Conservation (phyloP, 2,888 invertebrate genomes). For the Choristoneura rosaceana region DNA sequence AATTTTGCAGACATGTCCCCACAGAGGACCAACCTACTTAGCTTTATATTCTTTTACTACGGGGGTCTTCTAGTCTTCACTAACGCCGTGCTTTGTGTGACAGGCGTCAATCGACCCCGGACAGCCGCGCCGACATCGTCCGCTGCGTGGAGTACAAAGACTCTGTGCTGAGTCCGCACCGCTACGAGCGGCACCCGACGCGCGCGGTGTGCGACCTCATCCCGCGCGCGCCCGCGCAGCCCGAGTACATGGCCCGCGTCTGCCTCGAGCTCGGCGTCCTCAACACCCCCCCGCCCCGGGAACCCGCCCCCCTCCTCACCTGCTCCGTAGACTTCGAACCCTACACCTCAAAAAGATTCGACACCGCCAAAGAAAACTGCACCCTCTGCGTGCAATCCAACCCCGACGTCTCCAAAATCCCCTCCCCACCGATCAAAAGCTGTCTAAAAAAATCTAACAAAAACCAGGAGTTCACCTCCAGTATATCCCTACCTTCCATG, state of each 20-base stretch:
- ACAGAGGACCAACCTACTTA: too few relatives aligned
- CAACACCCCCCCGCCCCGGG: slow-evolving; percentile 57
- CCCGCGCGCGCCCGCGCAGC: slow-evolving; percentile 57
- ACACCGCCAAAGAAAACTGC: slow-evolving; percentile 71
- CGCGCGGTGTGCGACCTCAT: slow-evolving; percentile 77
- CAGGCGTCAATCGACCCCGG: slow-evolving; percentile 69
- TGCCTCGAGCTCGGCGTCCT: slow-evolving; percentile 84
- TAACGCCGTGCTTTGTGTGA: slow-evolving; percentile 20
- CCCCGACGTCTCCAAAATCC: slow-evolving; percentile 72
- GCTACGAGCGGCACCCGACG: slow-evolving; percentile 58
- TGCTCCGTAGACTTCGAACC: slow-evolving; percentile 73
- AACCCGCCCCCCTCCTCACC: slow-evolving; percentile 61
- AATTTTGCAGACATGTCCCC: too few relatives aligned
- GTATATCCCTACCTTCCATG: slow-evolving; percentile 73
- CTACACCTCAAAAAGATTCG: slow-evolving; percentile 64
- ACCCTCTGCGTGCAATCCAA: slow-evolving; percentile 74
- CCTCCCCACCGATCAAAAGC: slow-evolving; percentile 76
- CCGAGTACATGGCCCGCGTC: slow-evolving; percentile 76
- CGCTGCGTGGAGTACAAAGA: slow-evolving; percentile 79
- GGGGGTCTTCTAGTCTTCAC: neutral
- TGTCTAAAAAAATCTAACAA: slow-evolving; percentile 74
- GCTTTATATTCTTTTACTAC: neutral
- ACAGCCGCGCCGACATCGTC: slow-evolving; percentile 79
- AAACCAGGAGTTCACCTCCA: slow-evolving; percentile 61
- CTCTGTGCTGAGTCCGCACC: slow-evolving; percentile 59